Percentiles rank a stretch among this genome's conserved stretches.
Evolutionary conservation across 2,888 invertebrate genomes (phyloP).

Genomic region (Anthoptus insignis): DNA sequence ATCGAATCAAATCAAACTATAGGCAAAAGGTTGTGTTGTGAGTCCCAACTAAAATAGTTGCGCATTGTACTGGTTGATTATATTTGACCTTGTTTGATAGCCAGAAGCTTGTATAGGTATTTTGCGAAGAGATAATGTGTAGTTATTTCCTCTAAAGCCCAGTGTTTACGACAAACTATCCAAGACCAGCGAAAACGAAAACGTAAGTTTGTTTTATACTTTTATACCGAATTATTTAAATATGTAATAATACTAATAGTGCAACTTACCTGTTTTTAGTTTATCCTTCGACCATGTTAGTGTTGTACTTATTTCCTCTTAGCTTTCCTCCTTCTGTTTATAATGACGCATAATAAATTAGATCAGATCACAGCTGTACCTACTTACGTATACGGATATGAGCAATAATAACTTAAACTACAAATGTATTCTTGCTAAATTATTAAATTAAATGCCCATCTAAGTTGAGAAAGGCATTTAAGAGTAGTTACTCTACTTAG

Average conservation of each 20-base stretch:
- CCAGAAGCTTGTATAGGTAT: conserved; percentile 28
- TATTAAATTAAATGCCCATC: too few species aligned
- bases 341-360: conserved; percentile 19
- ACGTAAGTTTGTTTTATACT: conserved; percentile 2
- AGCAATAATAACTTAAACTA: background rate
- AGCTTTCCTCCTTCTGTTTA: background rate
- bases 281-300: background rate
- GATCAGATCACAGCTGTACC: too few species aligned
- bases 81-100: conserved; percentile 43
- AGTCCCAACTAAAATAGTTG: conserved; percentile 14
- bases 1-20: background rate
- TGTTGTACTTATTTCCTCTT: background rate
- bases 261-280: too few species aligned
- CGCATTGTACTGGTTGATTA: conserved; percentile 37
- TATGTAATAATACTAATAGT: background rate
- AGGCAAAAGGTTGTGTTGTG: conserved; percentile 8
- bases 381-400: background rate
- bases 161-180: background rate
- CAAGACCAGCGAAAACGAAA: background rate
- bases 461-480: too few species aligned
- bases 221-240: background rate
- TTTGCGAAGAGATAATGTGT: conserved; percentile 17
- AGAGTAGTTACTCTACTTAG: too few species aligned
- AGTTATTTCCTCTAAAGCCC: conserved; percentile 2
- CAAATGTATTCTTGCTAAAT: too few species aligned